These are phyloP conservation scores for Lapara coniferarum DNA, from an alignment of 2,888 invertebrate genomes.

Conservation along the genomic window DNA sequence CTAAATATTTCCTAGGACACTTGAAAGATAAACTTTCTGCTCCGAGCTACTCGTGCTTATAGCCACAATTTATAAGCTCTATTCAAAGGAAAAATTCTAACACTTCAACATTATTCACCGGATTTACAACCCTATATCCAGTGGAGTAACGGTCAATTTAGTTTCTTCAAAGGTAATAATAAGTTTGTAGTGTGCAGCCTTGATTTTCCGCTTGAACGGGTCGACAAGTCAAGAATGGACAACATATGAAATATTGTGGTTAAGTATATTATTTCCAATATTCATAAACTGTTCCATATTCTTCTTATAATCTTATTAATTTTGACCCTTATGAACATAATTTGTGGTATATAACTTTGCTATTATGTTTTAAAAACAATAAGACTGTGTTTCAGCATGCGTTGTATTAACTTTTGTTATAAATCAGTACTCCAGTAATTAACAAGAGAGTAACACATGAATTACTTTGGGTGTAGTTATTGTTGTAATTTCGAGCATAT, in stretches of 20 bases:
- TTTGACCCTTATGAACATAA: neutral
- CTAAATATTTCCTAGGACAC: conserved; percentile 13
- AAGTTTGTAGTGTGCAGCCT: conserved; percentile 38
- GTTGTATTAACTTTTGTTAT: neutral
- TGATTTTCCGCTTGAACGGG: conserved; percentile 53
- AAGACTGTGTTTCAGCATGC: neutral
- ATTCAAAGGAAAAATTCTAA: conserved; percentile 13
- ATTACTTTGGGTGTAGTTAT: neutral
- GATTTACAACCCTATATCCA: neutral
- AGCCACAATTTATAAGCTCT: conserved; percentile 24
- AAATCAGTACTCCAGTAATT: neutral
- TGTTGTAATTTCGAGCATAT: neutral
- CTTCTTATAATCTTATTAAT: conserved; percentile 16
- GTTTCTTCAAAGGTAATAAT: neutral
- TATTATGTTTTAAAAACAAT: too few relatives aligned
- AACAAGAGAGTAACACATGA: neutral
- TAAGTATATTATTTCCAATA: conserved; percentile 44
- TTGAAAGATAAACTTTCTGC: conserved; percentile 17
- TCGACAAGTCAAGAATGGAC: conserved; percentile 49
- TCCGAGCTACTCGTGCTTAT: conserved; percentile 3
- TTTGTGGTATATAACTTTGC: too few relatives aligned
- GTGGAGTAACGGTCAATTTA: neutral
- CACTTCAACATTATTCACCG: neutral
- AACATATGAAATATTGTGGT: conserved; percentile 42
- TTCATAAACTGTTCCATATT: conserved; percentile 47